Evolutionary conservation across 2,888 invertebrate genomes (phyloP).

Genomic region (Congeria kusceri): DNA sequence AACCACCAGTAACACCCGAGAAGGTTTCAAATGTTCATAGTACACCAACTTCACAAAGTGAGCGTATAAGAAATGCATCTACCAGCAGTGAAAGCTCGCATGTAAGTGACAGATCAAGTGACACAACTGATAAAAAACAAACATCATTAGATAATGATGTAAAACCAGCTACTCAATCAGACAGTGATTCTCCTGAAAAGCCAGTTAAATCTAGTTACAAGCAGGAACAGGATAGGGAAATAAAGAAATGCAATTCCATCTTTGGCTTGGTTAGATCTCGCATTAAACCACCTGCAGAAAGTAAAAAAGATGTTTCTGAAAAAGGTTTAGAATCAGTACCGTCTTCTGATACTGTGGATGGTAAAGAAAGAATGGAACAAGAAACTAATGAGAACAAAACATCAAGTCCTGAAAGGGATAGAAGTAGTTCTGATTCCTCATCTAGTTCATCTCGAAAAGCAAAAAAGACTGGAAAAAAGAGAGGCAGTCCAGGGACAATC

Average conservation of each 20-base stretch:
- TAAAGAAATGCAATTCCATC: slow-evolving; percentile 53
- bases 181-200: too few species aligned
- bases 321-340: background rate
- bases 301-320: background rate
- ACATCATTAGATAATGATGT: background rate
- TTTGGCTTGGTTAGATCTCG: slow-evolving; percentile 37
- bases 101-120: background rate
- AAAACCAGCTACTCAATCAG: background rate
- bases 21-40: too few species aligned
- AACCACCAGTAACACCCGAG: too few species aligned
- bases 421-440: slow-evolving; percentile 16
- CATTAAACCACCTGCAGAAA: slow-evolving; percentile 3
- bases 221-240: slow-evolving; percentile 31
- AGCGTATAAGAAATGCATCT: too few species aligned
- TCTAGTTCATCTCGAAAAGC: background rate
- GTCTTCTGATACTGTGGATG: background rate
- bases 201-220: slow-evolving; percentile 16
- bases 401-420: background rate
- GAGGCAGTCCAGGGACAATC: background rate
- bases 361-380: background rate
- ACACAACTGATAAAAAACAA: background rate
- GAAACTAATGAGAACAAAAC: background rate
- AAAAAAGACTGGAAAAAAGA: background rate
- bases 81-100: too few species aligned
- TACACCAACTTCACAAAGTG: too few species aligned